phyloP scores from a whole-genome alignment of 2,113 vertebrate genomes.

The Barnardius zonarius region DNA sequence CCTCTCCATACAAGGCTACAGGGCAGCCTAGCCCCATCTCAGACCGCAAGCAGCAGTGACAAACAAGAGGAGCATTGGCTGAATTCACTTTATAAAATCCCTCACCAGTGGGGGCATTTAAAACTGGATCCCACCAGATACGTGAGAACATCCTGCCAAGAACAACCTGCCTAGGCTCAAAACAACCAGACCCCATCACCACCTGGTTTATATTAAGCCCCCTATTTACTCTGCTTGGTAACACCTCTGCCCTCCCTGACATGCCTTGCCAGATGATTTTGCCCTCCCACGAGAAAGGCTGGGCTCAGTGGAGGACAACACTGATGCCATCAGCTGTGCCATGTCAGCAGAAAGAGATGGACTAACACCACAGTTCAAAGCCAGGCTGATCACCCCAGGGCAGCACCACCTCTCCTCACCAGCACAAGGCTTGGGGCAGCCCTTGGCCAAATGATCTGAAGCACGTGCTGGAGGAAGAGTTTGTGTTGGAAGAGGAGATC shows the following conservation, averaged over 20 bases:
- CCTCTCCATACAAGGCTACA: rapidly evolving
- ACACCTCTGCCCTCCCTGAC: neutral
- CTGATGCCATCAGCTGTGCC: neutral
- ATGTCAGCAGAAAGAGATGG: neutral
- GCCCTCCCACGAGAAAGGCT: neutral
- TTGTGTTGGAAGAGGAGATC: neutral
- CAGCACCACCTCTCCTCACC: neutral
- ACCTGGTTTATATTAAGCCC: neutral
- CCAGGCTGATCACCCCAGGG: neutral
- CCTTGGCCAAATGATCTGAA: neutral
- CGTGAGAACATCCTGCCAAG: neutral
- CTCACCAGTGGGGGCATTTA: neutral
- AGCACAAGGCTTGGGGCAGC: neutral
- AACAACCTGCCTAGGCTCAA: neutral
- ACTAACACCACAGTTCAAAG: slow-evolving; percentile 1
- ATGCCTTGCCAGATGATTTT: neutral
- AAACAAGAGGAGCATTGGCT: neutral
- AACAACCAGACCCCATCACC: neutral
- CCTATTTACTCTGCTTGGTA: neutral
- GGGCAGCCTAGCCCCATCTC: neutral
- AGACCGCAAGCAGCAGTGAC: neutral
- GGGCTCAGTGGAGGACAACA: neutral
- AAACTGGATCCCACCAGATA: neutral
- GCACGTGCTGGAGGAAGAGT: slow-evolving; percentile 5
- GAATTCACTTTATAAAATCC: neutral